Conservation (phyloP, 2,113 vertebrate species). For the Lucifuga dentata region DNA sequence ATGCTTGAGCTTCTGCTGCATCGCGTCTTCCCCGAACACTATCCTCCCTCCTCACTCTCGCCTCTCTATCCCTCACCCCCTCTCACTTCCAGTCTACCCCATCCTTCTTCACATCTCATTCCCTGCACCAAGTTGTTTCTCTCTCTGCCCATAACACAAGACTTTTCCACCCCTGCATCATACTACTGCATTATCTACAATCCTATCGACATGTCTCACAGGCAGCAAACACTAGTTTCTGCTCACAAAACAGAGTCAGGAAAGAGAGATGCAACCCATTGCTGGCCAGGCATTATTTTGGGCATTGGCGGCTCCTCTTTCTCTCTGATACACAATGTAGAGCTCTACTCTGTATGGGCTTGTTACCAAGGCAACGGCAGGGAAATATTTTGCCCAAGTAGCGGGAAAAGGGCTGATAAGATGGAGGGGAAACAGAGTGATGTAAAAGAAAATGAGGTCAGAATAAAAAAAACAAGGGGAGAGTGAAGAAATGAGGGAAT, state of each 20-base stretch:
- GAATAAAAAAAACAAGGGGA: neutral
- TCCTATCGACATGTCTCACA: neutral
- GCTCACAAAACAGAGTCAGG: constrained; percentile 11
- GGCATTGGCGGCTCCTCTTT: constrained; percentile 32
- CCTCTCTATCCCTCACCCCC: neutral
- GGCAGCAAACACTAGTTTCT: neutral
- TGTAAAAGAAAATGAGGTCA: constrained; percentile 8
- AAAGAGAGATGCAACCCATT: constrained; percentile 12
- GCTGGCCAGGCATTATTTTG: constrained; percentile 33
- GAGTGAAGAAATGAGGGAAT: neutral
- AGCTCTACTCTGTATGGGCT: constrained; percentile 63
- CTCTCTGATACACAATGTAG: constrained; percentile 55
- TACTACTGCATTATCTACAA: constrained; percentile 28
- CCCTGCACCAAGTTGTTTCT: neutral
- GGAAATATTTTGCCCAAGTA: constrained; percentile 74
- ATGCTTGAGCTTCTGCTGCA: constrained; percentile 57
- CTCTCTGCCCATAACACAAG: neutral
- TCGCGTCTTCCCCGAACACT: constrained; percentile 21
- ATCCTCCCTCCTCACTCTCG: constrained; percentile 22
- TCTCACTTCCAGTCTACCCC: constrained; percentile 48
- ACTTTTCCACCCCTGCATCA: constrained; percentile 5
- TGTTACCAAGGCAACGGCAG: constrained; percentile 79
- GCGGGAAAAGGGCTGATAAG: constrained; percentile 61
- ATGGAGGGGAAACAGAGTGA: constrained; percentile 35
- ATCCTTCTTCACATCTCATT: constrained; percentile 8